Evolutionary conservation across 2,113 vertebrate genomes (phyloP), one percentile per base, ranked within the genome.

Genomic region (Osmerus mordax): DNA sequence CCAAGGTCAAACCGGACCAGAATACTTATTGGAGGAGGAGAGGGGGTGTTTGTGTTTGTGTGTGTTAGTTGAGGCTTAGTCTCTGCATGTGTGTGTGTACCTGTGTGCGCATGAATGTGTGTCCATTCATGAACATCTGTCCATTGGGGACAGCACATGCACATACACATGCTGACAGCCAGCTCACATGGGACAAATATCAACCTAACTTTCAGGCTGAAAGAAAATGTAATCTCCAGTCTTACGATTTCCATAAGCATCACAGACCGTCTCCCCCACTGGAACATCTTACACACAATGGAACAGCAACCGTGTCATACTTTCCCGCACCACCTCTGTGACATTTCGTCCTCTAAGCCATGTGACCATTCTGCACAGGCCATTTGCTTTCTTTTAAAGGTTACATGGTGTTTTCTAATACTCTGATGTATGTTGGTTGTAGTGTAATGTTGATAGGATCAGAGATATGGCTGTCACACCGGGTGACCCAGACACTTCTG

Each of bases 1-100:
- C 85, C 88, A 89, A 89, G 86, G 89, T 86, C 87, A 88, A 29
- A 51, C 74, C 16, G 83, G 77, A 83, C 83, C 73, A 0, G 66
- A 68, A 70, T 47, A 47, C 7, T 47, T 47, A 65, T 69, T 83
- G 87, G 87, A 88, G 88, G 82, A 84, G 86, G 80, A 89, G 88
- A 81, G 79, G 74, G 77, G 78, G 15, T 32, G 13, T 32, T 0
- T 56, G 53, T 41, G 16, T 62, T 6, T 3, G 62, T 67, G 77
- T 73, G 70, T 85, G 86, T 87, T 77, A 79, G 83, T 47, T 71
- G 65, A 81, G 74, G 64, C 70, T 78, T 63, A 23, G 78, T 73
- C 19, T 64, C 60, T 54, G 41, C n/a, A 21, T 52, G 36, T 8
- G 41, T 25, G 47, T 71, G 56, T 25, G 56, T 19, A 3, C 1